These are phyloP conservation scores for Brachypalpus laphriformis DNA, from an alignment of 2,888 invertebrate species.

Conservation along the genomic window DNA sequence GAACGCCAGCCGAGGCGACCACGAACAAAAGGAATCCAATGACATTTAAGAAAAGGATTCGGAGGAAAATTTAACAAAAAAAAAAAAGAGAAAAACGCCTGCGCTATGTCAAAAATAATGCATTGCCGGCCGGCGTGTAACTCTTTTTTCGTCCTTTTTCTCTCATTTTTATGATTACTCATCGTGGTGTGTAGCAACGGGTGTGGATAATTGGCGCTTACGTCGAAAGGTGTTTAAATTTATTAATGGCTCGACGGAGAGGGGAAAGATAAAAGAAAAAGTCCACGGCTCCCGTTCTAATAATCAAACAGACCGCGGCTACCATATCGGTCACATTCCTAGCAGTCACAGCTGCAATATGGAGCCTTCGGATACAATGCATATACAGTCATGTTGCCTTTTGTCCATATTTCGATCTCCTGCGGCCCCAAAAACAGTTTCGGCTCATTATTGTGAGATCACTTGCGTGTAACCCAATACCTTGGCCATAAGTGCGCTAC, in stretches of 20 bases:
- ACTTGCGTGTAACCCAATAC: slow-evolving; percentile 59
- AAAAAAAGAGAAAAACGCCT: slow-evolving; percentile 27
- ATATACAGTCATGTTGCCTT: slow-evolving; percentile 44
- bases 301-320: slow-evolving; percentile 65
- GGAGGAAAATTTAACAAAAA: neutral
- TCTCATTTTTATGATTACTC: slow-evolving; percentile 65
- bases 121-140: neutral
- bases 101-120: slow-evolving; percentile 29
- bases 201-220: slow-evolving; percentile 72
- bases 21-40: slow-evolving; percentile 65
- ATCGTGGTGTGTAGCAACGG: slow-evolving; percentile 51
- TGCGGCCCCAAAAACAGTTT: slow-evolving; percentile 39
- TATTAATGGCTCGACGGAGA: slow-evolving; percentile 42
- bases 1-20: slow-evolving; percentile 60
- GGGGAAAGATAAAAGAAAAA: neutral
- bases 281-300: slow-evolving; percentile 33
- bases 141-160: slow-evolving; percentile 46
- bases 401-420: slow-evolving; percentile 34
- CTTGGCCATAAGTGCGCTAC: slow-evolving; percentile 57
- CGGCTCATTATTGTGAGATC: slow-evolving; percentile 29
- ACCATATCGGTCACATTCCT: slow-evolving; percentile 67
- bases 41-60: slow-evolving; percentile 56
- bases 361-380: neutral
- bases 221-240: slow-evolving; percentile 69
- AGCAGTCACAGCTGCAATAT: slow-evolving; percentile 63